phyloP scores from a whole-genome alignment of 2,888 invertebrate species.

The Vandiemenella viatica region DNA sequence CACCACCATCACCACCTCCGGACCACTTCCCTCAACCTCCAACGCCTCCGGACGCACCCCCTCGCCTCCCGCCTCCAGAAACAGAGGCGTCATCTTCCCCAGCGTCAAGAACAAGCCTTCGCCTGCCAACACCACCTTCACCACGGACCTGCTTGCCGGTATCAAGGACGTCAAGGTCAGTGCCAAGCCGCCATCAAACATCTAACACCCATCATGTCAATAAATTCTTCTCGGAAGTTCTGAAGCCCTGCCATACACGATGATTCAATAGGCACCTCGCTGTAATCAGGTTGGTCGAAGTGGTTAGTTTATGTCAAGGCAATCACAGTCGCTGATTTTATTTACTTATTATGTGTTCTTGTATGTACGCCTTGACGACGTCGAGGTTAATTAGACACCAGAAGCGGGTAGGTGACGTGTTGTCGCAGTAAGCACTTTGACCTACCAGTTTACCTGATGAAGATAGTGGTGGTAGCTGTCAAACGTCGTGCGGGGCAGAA shows the following conservation, averaged over 20 bases:
- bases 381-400: too few species aligned
- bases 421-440: too few species aligned
- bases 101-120: conserved; percentile 83
- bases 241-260: not conserved
- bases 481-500: too few species aligned
- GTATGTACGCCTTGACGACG: too few species aligned
- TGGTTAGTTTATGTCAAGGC: too few species aligned
- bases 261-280: not conserved
- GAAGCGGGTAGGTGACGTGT: too few species aligned
- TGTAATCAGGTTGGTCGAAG: not conserved
- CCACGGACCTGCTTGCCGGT: conserved; percentile 52
- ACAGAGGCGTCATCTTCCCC: conserved; percentile 77
- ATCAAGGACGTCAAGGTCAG: conserved; percentile 74
- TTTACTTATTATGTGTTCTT: too few species aligned
- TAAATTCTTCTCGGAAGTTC: not conserved
- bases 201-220: not conserved
- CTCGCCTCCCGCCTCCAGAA: conserved; percentile 33
- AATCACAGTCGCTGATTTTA: too few species aligned
- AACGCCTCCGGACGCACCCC: conserved; percentile 7
- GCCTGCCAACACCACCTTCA: conserved; percentile 66
- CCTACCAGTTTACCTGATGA: too few species aligned
- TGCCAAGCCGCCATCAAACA: too few species aligned
- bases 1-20: conserved; percentile 18
- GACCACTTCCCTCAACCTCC: conserved; percentile 21
- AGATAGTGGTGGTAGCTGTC: too few species aligned